These are phyloP conservation scores for Chloropsis hardwickii DNA, from an alignment of 2,113 vertebrate species.

Conservation along the genomic window DNA sequence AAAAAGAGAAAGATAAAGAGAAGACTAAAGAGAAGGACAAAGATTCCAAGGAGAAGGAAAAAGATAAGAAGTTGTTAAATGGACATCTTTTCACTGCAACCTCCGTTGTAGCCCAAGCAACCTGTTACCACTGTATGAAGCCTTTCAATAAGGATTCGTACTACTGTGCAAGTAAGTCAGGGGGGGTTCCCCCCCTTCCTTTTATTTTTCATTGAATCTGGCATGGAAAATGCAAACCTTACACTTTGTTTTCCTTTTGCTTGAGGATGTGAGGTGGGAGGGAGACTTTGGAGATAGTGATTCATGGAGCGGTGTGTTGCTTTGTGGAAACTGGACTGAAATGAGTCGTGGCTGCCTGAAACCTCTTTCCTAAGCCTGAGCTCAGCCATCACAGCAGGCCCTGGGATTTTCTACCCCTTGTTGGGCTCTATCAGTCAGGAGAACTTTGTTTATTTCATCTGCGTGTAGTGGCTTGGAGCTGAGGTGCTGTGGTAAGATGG, in stretches of 20 bases:
- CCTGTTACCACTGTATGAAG: constrained; percentile 86
- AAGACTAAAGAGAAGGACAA: constrained; percentile 85
- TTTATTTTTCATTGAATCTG: neutral
- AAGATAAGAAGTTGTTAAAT: constrained; percentile 85
- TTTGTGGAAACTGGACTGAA: neutral
- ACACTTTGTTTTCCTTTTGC: neutral
- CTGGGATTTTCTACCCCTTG: neutral
- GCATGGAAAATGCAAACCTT: neutral
- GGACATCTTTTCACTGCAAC: constrained; percentile 84
- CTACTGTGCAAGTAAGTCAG: constrained; percentile 84
- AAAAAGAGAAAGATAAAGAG: constrained; percentile 87
- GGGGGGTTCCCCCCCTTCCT: neutral
- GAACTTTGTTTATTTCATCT: neutral
- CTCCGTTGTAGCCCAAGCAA: constrained; percentile 66
- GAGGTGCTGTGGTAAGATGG: neutral
- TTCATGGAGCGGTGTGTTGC: neutral
- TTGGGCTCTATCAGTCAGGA: neutral
- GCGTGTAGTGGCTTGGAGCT: neutral
- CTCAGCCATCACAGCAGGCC: neutral
- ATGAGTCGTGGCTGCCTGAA: neutral
- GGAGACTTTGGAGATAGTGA: neutral
- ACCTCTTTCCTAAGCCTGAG: neutral
- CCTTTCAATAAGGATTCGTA: constrained; percentile 84
- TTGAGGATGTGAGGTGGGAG: neutral
- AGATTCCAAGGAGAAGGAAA: constrained; percentile 85